phyloP scores from a whole-genome alignment of 2,113 vertebrate genomes.

The Ctenomys sociabilis region DNA sequence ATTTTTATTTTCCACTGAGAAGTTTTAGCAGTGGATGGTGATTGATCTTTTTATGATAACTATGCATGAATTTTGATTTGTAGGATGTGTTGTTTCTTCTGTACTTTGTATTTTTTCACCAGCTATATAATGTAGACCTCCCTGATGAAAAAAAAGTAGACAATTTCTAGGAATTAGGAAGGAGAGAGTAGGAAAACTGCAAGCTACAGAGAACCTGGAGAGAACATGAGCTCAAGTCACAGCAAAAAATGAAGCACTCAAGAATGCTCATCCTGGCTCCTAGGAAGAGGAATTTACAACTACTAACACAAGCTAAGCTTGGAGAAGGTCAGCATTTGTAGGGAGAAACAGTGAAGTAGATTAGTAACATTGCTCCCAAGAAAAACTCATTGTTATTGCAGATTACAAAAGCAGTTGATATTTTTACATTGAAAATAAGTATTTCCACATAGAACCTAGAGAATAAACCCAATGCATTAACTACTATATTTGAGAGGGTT shows the following conservation, averaged over 20 bases:
- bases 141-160: background rate
- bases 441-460: background rate
- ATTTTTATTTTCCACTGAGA: background rate
- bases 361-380: background rate
- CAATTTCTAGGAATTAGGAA: background rate
- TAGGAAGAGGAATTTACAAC: background rate
- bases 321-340: background rate
- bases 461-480: background rate
- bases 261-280: too few relatives aligned
- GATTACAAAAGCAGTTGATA: background rate
- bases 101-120: background rate
- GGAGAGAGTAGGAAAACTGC: background rate
- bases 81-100: background rate
- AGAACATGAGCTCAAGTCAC: background rate
- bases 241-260: background rate
- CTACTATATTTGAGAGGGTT: background rate
- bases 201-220: background rate
- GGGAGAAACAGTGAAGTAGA: background rate
- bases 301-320: background rate
- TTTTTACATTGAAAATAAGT: background rate
- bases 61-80: background rate
- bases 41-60: background rate
- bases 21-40: background rate
- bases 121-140: background rate
- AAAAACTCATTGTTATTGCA: background rate